Percentiles rank a stretch among this genome's conserved stretches.
Evolutionary conservation across 2,888 invertebrate genomes (phyloP).

Genomic region (Imbricaverruca yamaguchii): DNA sequence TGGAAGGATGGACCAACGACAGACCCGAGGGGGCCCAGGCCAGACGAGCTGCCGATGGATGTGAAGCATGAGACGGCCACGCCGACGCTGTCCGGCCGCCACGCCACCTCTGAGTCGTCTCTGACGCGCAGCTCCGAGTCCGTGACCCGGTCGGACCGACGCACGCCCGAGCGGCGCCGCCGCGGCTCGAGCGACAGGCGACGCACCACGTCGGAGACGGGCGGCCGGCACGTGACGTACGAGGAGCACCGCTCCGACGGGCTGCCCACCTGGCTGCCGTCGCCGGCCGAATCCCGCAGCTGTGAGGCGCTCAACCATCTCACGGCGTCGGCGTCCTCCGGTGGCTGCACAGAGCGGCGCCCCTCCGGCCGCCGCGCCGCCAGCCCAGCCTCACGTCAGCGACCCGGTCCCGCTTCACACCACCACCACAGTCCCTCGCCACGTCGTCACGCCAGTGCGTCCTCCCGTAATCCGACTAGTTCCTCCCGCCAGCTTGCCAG

Average conservation of each 20-base stretch:
- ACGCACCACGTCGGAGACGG: neutral
- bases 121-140: slow-evolving; percentile 16
- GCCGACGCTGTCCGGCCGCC: neutral
- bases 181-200: neutral
- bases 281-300: neutral
- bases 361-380: too few species aligned
- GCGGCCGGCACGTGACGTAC: too few species aligned
- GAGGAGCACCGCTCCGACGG: neutral
- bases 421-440: too few species aligned
- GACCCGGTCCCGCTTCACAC: too few species aligned
- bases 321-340: neutral
- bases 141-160: neutral
- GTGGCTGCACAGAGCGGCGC: too few species aligned
- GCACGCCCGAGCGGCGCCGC: neutral
- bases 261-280: neutral
- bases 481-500: too few species aligned
- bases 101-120: neutral
- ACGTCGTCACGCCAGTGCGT: too few species aligned
- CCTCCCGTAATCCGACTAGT: too few species aligned
- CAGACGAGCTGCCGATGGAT: neutral
- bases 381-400: too few species aligned
- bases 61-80: neutral
- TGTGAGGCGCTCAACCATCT: neutral
- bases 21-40: neutral
- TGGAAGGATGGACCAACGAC: neutral